These are phyloP conservation scores for Brachycybe producta DNA, from an alignment of 2,888 invertebrate species.

Conservation along the genomic window DNA sequence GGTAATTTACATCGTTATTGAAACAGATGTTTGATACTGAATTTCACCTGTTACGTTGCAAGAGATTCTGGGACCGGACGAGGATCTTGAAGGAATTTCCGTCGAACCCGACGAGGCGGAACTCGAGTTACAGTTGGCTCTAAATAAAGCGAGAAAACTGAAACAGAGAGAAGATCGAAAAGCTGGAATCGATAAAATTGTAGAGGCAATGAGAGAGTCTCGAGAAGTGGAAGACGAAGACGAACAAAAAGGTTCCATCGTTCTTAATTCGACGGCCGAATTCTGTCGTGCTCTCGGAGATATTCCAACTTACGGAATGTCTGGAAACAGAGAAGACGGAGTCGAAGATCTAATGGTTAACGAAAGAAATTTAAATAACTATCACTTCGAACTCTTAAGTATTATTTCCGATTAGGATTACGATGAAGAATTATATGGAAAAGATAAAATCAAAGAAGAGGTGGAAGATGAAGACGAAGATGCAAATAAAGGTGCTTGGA, in stretches of 20 bases:
- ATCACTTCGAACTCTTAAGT: neutral
- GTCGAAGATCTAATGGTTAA: constrained; percentile 50
- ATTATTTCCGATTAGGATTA: neutral
- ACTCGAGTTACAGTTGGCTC: constrained; percentile 49
- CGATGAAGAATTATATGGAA: neutral
- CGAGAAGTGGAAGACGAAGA: neutral
- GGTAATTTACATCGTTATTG: too few relatives aligned
- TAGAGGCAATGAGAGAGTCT: neutral
- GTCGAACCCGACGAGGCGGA: constrained; percentile 57
- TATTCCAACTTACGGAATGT: constrained; percentile 84
- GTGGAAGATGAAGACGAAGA: constrained; percentile 34
- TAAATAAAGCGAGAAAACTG: constrained; percentile 56
- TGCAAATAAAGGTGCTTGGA: constrained; percentile 60
- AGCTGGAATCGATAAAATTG: constrained; percentile 12
- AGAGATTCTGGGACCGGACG: constrained; percentile 40
- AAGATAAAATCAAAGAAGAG: neutral
- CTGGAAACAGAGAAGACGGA: constrained; percentile 77
- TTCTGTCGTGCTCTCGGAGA: constrained; percentile 92
- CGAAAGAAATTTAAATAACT: constrained; percentile 1
- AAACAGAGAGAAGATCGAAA: constrained; percentile 41
- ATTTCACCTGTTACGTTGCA: neutral
- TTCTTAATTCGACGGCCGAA: constrained; percentile 86
- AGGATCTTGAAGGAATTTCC: constrained; percentile 42
- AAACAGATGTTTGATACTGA: too few relatives aligned
- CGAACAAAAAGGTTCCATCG: constrained; percentile 40